Evolutionary conservation across 1,140 invertebrate species (phyloP), one percentile per base, ranked within the genome.

Genomic region (Diorhabda elongata): DNA sequence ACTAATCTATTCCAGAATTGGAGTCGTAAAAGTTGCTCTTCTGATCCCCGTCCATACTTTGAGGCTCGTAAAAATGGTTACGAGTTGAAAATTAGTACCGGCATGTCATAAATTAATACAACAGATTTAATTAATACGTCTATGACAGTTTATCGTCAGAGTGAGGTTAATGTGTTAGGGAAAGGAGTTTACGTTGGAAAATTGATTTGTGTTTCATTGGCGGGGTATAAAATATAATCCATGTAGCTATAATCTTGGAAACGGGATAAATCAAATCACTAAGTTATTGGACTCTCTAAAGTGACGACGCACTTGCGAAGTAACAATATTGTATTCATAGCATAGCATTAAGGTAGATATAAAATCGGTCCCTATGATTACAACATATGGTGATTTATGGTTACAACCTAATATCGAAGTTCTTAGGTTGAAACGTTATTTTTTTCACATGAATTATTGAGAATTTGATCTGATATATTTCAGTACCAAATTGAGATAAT

Each of bases 71-170:
- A 75, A 75, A 75, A 75, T 74, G 70, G 73, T 75, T 75, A 75
- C 69, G 72, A 71, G 66, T 71, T 67, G 59, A 73, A 71, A 69
- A 71, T 69, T 70, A 75, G 68, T 68, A 66, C 69, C 68, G 63
- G 66, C 67, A 69, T 64, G 69, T 67, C 44, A 73, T 75, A 75
- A 75, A 75, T 75, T 75, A 72, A 73, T 75, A 72, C 67, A 75
- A 73, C 72, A 75, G 74, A 75, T 75, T 75, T 75, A 75, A 75
- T 75, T 75, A 75, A 75, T 75, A 68, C 67, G 67, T 67, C 58
- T 56, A 64, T 41, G 44, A 42, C 57, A 59, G 60, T 70, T 70
- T 73, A 70, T 73, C 69, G 69, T 61, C 58, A 65, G 44, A 45
- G 67, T 67, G 26, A 69, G 61, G 47, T 56, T 70, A 61, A 73